Percentiles rank a stretch among this genome's conserved stretches.
phyloP scores from a whole-genome alignment of 2,888 invertebrate genomes.

The Tenthredo distinguenda region DNA sequence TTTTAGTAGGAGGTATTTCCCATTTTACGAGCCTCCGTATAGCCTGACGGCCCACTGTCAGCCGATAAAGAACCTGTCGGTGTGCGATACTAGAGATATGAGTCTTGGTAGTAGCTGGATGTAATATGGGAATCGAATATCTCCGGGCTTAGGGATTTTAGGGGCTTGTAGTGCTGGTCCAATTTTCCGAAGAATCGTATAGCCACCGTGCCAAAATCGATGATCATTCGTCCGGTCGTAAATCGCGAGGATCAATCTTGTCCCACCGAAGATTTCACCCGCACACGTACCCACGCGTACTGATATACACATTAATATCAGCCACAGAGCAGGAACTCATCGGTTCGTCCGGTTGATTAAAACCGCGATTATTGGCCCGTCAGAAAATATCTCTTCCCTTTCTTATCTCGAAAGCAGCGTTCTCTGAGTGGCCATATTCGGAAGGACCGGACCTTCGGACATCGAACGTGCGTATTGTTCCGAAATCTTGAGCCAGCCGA shows the following conservation, averaged over 20 bases:
- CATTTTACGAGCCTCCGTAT: constrained; percentile 8
- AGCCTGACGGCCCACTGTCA: not conserved
- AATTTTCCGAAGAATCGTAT: not conserved
- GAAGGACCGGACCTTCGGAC: not conserved
- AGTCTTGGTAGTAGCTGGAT: not conserved
- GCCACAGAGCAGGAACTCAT: not conserved
- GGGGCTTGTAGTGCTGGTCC: constrained; percentile 10
- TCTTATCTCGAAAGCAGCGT: too few relatives aligned
- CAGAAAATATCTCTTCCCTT: not conserved
- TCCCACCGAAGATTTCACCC: not conserved
- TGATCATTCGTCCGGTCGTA: constrained; percentile 27
- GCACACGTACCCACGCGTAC: not conserved
- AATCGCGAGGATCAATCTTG: constrained; percentile 37
- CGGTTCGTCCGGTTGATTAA: not conserved
- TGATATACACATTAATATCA: not conserved
- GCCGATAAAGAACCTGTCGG: constrained; percentile 25
- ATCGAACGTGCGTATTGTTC: not conserved
- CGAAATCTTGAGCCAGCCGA: too few relatives aligned
- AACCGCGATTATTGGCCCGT: not conserved
- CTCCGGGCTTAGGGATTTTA: constrained; percentile 18
- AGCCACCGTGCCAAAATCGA: not conserved
- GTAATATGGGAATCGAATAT: constrained; percentile 25
- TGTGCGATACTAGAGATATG: constrained; percentile 1
- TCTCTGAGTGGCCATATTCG: too few relatives aligned
- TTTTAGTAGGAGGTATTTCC: not conserved